Evolutionary conservation across 53 echinoderm and acorn worm genomes (phyloP), one percentile per base, ranked within the genome.

Genomic region (Mesocentrotus franciscanus): DNA sequence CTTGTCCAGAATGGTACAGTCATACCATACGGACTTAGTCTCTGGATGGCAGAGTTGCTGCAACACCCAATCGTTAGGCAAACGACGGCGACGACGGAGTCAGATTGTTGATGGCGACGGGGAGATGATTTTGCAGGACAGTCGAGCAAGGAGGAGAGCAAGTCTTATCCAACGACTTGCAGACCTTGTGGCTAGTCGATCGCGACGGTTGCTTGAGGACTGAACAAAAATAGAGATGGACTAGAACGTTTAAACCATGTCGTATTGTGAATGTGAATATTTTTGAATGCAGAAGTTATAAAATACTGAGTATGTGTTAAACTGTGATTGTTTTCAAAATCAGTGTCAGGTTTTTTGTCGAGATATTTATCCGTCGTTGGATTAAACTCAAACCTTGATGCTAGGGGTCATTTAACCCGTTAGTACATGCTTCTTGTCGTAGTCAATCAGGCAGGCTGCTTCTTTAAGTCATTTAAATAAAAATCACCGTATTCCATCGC

Each of bases 21-120:
- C 49, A 5, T 76, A 22, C 58, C 93, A 75, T 78, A 93, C 93
- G n/a, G 75, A 93, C 75, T n/a, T 93, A 26, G 55, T 74, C n/a
- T 56, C 93, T 33, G 60, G 59, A 26, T 93, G 93, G 93, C 75
- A 75, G 61, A 76, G 78, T 57, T 93, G 93, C 78, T 93, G 93
- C 32, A 72, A 56, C 93, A 78, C 71, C n/a, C 93, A 93, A 32
- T 55, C 78, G 8, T 27, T 93, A 55, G 93, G 93, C 93, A 93
- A 29, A 56, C 76, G 93, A 59, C 49, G 93, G 58, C 93, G 93
- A 49, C 74, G 93, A 49, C 74, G 93, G 24, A 90, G 90, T 22
- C 92, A 92, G 64, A 4, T 92, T 20, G 68, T 22, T 7, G 92
- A 61, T 32, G 34, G 62, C 92, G 68, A 39, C 34, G 68, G 10